phyloP scores from a whole-genome alignment of 2,888 invertebrate genomes.

The Eupithecia inturbata region DNA sequence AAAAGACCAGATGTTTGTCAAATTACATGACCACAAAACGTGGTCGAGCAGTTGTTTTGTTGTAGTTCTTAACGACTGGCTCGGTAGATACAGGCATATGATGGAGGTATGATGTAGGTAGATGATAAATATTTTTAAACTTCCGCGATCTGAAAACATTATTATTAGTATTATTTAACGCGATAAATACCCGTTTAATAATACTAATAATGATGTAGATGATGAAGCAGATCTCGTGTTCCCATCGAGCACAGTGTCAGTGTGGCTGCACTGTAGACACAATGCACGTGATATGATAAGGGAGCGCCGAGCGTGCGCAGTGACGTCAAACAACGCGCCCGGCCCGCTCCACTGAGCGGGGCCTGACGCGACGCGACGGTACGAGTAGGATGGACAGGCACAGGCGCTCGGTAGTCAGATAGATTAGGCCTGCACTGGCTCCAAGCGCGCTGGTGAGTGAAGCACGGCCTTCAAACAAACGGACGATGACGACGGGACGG shows the following conservation, averaged over 20 bases:
- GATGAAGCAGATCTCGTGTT: background rate
- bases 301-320: background rate
- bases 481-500: no score
- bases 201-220: no score
- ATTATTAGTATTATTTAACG: no score
- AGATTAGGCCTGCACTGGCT: background rate
- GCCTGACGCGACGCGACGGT: background rate
- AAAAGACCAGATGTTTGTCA: slow-evolving; percentile 2
- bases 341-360: background rate
- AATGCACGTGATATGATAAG: background rate
- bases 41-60: slow-evolving; percentile 6
- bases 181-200: no score
- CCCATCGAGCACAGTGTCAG: background rate
- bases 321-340: background rate
- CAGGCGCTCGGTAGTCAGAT: background rate
- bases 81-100: background rate
- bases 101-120: no score
- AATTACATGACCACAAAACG: background rate
- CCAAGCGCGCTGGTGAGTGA: background rate
- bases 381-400: background rate
- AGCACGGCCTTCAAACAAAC: background rate
- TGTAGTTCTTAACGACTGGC: background rate
- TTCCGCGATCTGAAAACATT: no score
- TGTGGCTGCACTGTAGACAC: background rate
- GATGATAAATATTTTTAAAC: no score